A percentile compares a stretch with the other conserved stretches of the same genome.
Conservation (phyloP, 2,888 invertebrate genomes). For the Limnephilus lunatus region DNA sequence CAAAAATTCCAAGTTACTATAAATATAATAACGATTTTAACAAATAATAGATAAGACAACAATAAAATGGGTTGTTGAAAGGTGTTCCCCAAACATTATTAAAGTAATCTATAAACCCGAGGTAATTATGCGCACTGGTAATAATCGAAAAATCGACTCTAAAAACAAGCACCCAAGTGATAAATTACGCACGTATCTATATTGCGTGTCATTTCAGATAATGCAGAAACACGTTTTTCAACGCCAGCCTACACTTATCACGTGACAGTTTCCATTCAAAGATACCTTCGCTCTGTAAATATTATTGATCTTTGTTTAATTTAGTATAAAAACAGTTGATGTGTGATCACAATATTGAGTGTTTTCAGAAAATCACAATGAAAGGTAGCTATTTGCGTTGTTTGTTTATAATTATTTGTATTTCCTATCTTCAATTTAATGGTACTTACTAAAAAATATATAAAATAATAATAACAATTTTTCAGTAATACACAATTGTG, state of each 20-base stretch:
- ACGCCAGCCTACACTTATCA: not conserved
- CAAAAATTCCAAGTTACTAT: too few species aligned
- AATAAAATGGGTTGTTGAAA: too few species aligned
- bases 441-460: too few species aligned
- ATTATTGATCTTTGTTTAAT: not conserved
- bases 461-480: too few species aligned
- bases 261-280: not conserved
- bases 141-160: too few species aligned
- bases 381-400: not conserved
- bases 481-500: too few species aligned
- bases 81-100: too few species aligned
- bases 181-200: not conserved
- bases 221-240: not conserved
- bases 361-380: not conserved
- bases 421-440: not conserved
- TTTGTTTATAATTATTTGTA: not conserved
- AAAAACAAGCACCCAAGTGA: too few species aligned
- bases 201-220: not conserved
- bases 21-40: too few species aligned
- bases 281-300: not conserved
- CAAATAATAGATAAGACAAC: too few species aligned
- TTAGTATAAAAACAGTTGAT: not conserved
- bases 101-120: too few species aligned
- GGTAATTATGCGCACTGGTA: too few species aligned
- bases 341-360: not conserved